Percentiles rank a stretch among this genome's conserved stretches.
Evolutionary conservation across 2,797 vertebrate species (phyloP).

Genomic region (Clarias laeviceps): DNA sequence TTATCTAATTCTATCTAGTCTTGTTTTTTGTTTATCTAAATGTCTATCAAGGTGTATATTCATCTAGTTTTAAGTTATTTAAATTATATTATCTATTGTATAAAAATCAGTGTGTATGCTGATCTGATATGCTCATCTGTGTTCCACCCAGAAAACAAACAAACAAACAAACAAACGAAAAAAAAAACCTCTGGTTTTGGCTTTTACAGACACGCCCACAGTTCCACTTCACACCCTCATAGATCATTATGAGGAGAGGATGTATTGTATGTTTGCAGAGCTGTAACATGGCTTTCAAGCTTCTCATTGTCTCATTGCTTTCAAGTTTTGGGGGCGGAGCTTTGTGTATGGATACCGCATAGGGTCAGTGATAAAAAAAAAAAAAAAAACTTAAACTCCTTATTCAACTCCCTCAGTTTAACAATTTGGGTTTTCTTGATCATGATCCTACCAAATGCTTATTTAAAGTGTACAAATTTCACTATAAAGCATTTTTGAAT

Average conservation of each 20-base stretch:
- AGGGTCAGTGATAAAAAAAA: neutral
- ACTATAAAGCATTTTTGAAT: neutral
- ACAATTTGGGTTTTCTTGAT: neutral
- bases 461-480: neutral
- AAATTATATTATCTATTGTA: no score
- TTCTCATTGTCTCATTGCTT: neutral
- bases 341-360: neutral
- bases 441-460: neutral
- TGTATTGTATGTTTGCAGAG: neutral
- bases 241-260: neutral
- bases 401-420: neutral
- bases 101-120: no score
- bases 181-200: neutral
- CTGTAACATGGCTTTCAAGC: neutral
- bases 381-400: neutral
- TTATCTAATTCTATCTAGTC: no score
- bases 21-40: no score
- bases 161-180: no score
- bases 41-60: no score
- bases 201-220: neutral
- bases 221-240: neutral
- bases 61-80: no score
- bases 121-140: no score
- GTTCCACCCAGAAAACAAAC: no score
- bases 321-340: neutral